phyloP scores from a whole-genome alignment of 2,113 vertebrate species.

The Pan troglodytes region NHGRI_mPanTro3-v2.1_pri NC_072409.2:61089001-61089500 shows the following conservation, averaged over 20 bases:
- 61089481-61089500: neutral
- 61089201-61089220: neutral
- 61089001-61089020: neutral
- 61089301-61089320: neutral
- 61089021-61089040: neutral
- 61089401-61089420: neutral
- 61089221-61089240: neutral
- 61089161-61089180: neutral
- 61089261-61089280: neutral
- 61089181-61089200: neutral
- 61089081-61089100: neutral
- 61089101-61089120: constrained; percentile 5
- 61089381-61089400: neutral
- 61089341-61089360: neutral
- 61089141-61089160: neutral
- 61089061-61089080: neutral
- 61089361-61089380: neutral
- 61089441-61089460: neutral
- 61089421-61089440: neutral
- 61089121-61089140: neutral
- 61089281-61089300: neutral
- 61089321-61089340: neutral
- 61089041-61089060: neutral
- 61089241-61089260: neutral
- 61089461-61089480: neutral